phyloP scores from a whole-genome alignment of 2,113 vertebrate species.

The Chrysemys picta region DNA sequence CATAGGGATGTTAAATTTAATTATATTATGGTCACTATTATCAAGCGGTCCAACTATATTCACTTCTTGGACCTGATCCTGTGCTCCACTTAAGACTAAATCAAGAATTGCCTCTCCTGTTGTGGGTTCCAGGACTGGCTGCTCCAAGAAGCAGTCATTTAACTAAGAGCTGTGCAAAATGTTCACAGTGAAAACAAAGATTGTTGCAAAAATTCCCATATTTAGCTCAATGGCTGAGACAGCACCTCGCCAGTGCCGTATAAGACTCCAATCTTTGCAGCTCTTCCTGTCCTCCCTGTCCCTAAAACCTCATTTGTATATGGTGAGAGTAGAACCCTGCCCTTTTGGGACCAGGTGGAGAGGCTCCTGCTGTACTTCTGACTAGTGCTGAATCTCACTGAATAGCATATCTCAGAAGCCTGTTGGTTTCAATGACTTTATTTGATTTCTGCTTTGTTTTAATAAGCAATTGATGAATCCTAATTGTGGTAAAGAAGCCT shows the following conservation, averaged over 20 bases:
- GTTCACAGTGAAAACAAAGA: neutral
- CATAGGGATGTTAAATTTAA: no score
- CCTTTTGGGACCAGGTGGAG: neutral
- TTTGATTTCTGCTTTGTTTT: neutral
- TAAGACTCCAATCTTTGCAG: neutral
- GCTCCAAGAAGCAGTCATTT: neutral
- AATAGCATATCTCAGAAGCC: neutral
- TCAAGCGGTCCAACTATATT: no score
- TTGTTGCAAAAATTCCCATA: neutral
- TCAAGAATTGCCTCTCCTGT: no score
- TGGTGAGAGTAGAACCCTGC: neutral
- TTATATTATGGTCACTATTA: no score
- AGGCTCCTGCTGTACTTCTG: neutral
- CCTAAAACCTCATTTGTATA: neutral
- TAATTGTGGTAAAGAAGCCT: neutral
- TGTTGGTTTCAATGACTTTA: neutral
- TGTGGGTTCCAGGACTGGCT: no score
- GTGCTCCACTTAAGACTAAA: no score
- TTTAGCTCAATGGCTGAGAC: neutral
- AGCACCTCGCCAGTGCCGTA: rapidly evolving
- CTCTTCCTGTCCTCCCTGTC: rapidly evolving
- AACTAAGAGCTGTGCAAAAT: neutral
- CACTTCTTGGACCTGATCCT: no score
- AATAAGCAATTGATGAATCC: neutral
- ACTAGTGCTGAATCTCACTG: neutral